Percentiles rank a stretch among this genome's conserved stretches.
Conservation (phyloP, 2,113 vertebrate genomes). For the Centropus bengalensis region DNA sequence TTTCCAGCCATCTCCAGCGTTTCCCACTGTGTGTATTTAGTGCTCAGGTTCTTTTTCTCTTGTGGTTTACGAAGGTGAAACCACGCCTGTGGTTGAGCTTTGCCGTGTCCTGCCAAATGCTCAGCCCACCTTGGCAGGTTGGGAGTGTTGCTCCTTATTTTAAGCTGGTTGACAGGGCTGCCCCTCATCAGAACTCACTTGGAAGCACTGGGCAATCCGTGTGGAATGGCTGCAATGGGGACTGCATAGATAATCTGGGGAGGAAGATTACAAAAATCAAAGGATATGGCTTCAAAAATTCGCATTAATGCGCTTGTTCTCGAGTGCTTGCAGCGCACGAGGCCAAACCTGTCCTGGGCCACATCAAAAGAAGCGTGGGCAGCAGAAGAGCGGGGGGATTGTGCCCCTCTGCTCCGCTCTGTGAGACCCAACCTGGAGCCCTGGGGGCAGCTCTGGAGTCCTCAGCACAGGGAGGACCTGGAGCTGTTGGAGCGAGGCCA, state of each 20-base stretch:
- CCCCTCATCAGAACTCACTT: neutral
- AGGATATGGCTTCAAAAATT: neutral
- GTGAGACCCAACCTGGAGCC: no score
- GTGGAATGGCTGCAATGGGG: neutral
- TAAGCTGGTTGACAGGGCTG: neutral
- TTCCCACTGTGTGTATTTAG: fast-evolving
- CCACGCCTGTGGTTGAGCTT: neutral
- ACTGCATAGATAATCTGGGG: fast-evolving
- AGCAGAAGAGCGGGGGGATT: no score
- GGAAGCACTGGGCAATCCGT: fast-evolving
- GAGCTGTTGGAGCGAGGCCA: no score
- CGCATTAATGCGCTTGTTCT: neutral
- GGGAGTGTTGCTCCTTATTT: neutral
- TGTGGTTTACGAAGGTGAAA: neutral
- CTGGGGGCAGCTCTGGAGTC: no score
- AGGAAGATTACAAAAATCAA: neutral
- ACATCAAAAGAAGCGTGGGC: no score
- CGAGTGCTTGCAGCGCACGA: no score
- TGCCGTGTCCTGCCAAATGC: neutral
- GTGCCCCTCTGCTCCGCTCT: no score
- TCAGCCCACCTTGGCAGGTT: neutral
- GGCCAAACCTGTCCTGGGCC: no score
- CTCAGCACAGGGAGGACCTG: no score
- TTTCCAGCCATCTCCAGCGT: neutral
- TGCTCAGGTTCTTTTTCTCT: neutral